phyloP scores from a whole-genome alignment of 2,113 vertebrate species.

The human (Homo sapiens) region DNA sequence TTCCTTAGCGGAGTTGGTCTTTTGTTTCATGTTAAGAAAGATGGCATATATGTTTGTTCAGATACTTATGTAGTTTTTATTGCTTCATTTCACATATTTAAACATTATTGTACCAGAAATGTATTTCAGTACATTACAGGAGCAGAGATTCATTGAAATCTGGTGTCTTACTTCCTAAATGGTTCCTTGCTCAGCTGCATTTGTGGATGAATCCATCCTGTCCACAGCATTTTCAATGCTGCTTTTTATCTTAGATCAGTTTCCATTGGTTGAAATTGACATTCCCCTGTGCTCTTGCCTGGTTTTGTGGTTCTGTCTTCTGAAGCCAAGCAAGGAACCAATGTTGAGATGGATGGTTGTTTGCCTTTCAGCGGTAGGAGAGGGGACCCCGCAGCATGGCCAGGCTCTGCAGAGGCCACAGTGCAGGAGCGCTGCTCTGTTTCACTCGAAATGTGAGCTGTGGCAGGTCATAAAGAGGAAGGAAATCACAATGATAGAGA shows the following conservation, averaged over 20 bases:
- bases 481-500: not conserved
- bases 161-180: not conserved
- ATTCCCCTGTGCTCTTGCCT: not conserved
- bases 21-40: not conserved
- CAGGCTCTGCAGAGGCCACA: not conserved
- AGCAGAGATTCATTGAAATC: not conserved
- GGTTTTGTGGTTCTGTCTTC: not conserved
- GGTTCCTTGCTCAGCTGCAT: not conserved
- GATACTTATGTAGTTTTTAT: not conserved
- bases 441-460: not conserved
- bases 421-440: not conserved
- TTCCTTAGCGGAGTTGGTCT: not conserved
- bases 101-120: not conserved
- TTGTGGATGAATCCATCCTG: not conserved
- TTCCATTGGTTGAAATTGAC: not conserved
- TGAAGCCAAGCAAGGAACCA: not conserved
- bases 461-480: not conserved
- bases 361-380: not conserved
- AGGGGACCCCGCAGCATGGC: not conserved
- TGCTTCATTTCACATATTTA: not conserved
- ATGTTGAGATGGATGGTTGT: not conserved
- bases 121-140: not conserved
- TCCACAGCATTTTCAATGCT: not conserved
- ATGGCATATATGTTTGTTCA: not conserved
- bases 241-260: not conserved